Conservation (phyloP, 2,113 vertebrate species). For the Odocoileus hemionus region DNA sequence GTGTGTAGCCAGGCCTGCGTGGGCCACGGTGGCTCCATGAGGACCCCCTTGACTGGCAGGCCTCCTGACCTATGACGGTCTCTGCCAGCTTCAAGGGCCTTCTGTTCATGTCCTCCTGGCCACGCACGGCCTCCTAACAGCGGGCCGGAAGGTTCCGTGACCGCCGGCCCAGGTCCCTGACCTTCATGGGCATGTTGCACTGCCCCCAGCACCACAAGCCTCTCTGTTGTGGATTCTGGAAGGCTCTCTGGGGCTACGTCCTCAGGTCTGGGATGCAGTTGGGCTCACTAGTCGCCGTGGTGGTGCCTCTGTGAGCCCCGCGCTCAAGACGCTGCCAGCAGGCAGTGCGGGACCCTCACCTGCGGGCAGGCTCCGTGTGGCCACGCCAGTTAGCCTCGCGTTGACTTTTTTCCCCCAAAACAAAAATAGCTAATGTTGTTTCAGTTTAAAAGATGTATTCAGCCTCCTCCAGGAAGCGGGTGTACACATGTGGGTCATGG, state of each 20-base stretch:
- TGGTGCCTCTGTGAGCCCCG: rapidly evolving
- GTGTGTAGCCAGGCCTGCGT: rapidly evolving
- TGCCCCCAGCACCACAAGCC: not conserved
- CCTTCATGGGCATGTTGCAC: rapidly evolving
- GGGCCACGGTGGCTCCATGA: rapidly evolving
- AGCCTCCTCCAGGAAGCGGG: not conserved
- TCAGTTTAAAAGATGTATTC: not conserved
- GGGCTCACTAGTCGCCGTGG: rapidly evolving
- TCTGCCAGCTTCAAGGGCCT: not conserved
- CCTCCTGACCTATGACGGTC: rapidly evolving
- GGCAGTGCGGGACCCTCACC: rapidly evolving
- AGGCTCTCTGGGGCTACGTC: rapidly evolving
- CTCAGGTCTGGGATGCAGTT: rapidly evolving
- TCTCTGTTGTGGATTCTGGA: too few relatives aligned
- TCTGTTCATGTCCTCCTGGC: not conserved
- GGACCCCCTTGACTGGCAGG: rapidly evolving
- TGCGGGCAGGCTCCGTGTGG: not conserved
- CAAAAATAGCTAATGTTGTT: not conserved
- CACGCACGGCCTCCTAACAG: not conserved
- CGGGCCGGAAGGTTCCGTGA: rapidly evolving
- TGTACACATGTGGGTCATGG: not conserved
- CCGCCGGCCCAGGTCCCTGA: not conserved
- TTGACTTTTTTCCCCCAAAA: not conserved
- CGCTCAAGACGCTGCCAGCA: rapidly evolving
- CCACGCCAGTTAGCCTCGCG: rapidly evolving